phyloP scores from a whole-genome alignment of 2,113 vertebrate genomes.

The Ochotona princeps region DNA sequence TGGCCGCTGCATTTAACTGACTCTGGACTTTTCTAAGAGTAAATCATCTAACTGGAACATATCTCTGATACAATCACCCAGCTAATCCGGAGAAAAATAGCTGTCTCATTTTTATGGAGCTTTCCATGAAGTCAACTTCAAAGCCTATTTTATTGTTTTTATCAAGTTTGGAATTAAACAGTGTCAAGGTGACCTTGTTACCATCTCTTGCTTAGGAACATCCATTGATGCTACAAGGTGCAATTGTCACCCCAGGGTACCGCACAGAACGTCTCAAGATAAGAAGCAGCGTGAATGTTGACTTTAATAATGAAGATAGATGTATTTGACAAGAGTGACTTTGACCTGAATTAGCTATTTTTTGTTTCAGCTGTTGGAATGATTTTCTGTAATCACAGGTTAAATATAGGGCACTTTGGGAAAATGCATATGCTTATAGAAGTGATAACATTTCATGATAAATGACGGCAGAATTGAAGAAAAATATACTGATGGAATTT shows the following conservation, averaged over 20 bases:
- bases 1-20: neutral
- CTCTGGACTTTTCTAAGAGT: neutral
- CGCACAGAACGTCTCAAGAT: neutral
- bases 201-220: neutral
- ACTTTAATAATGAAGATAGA: neutral
- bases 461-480: neutral
- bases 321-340: neutral
- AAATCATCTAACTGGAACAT: neutral
- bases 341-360: neutral
- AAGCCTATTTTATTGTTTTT: neutral
- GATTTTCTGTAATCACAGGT: neutral
- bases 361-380: neutral
- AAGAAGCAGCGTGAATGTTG: neutral
- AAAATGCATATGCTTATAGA: neutral
- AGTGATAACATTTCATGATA: neutral
- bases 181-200: neutral
- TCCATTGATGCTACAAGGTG: neutral
- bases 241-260: neutral
- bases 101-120: neutral
- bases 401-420: neutral
- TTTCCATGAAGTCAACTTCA: slow-evolving; percentile 9
- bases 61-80: neutral
- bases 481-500: slow-evolving; percentile 39
- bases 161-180: neutral
- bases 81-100: neutral